phyloP scores from a whole-genome alignment of 2,888 invertebrate species.

The Cheilosia grossa region DNA sequence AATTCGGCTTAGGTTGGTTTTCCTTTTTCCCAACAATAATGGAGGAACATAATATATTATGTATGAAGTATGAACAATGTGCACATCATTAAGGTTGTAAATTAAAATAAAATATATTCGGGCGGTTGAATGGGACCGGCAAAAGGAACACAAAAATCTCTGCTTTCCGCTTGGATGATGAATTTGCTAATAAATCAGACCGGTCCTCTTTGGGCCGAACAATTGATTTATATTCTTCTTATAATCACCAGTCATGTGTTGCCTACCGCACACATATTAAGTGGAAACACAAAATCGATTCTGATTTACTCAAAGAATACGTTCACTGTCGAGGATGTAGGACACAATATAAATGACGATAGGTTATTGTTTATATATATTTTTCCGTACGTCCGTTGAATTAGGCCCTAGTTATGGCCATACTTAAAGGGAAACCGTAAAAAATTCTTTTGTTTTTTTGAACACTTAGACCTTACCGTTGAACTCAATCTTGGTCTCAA shows the following conservation, averaged over 20 bases:
- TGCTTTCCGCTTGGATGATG: conserved; percentile 5
- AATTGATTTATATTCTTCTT: conserved; percentile 4
- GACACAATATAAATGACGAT: neutral
- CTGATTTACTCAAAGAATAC: neutral
- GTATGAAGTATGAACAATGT: neutral
- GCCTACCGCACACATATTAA: neutral
- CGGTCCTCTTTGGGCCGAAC: neutral
- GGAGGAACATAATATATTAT: neutral
- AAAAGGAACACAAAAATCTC: neutral
- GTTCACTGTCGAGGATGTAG: neutral
- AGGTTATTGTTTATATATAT: too few species aligned
- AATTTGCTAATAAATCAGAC: conserved; percentile 29
- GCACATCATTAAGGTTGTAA: conserved; percentile 24
- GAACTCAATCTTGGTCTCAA: too few species aligned
- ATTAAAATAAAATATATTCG: conserved; percentile 7
- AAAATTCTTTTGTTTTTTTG: too few species aligned
- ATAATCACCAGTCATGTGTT: neutral
- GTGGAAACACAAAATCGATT: neutral
- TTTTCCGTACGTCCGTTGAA: too few species aligned
- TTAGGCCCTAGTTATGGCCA: too few species aligned
- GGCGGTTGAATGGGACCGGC: neutral
- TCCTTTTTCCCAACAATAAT: neutral
- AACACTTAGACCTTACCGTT: too few species aligned
- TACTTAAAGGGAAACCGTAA: too few species aligned
- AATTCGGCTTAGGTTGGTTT: neutral